Evolutionary conservation across 2,888 invertebrate species (phyloP), one percentile per base, ranked within the genome.

Genomic region (Abrostola tripartita): DNA sequence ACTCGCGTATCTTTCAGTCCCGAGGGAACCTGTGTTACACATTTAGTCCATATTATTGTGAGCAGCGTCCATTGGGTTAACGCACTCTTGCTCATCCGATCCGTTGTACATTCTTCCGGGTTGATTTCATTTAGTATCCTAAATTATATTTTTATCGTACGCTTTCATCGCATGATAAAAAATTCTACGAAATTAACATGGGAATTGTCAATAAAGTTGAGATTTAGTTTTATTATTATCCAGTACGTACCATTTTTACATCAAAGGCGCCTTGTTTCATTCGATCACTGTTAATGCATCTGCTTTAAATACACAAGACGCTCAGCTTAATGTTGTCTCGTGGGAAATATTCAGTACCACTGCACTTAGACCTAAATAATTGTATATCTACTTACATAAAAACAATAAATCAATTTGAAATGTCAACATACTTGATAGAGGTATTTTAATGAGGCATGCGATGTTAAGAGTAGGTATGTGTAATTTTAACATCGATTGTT

Each of bases 11-110:
- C 83, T 86, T 85, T 88, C 88, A 85, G 83, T 87, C 82, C 82
- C 80, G 75, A 81, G 84, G 82, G 84, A 87, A 87, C 87, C 87
- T 86, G 87, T 76, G 75, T 78, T 85, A 88, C 84, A 86, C 81
- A 84, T 89, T 88, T 87, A 88, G 86, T 86, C 74, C 79, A 82
- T 84, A 87, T 88, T 88, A 87, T 86, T 85, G 87, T 86, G 84
- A 86, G 83, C 84, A 84, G 74, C 83, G 79, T 78, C 84, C 82
- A 83, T 75, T 86, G 84, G 92, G 90, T 92, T 85, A 90, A 90
- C 83, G 92, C 85, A 90, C 92, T 88, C 89, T 79, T 81, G 83
- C 77, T 84, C 87, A 85, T 85, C 84, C 78, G 81, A 84, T 83
- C 78, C 76, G 79, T 76, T 83, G 81, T 78, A 77, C 81, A 77